phyloP scores from a whole-genome alignment of 1,140 invertebrate genomes.

The Tetragonula clypearis region DNA sequence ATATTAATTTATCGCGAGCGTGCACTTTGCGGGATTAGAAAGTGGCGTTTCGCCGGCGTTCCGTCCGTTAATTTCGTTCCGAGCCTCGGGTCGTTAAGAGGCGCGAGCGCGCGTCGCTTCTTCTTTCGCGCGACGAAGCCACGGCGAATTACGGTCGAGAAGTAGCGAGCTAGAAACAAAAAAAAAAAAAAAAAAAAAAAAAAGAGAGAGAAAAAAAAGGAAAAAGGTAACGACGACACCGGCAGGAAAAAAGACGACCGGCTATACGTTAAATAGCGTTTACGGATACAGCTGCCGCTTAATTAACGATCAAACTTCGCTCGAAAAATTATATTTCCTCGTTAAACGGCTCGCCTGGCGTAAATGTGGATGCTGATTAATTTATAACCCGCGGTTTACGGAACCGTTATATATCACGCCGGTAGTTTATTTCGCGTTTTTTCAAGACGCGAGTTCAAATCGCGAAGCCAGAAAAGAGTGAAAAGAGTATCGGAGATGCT shows the following conservation, averaged over 20 bases:
- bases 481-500: too few relatives aligned
- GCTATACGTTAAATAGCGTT: conserved; percentile 23
- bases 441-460: too few relatives aligned
- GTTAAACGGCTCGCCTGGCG: neutral
- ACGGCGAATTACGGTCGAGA: conserved; percentile 12
- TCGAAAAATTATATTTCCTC: conserved; percentile 17
- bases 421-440: too few relatives aligned
- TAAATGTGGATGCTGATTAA: neutral
- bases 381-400: neutral
- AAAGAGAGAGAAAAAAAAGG: neutral
- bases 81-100: conserved; percentile 12
- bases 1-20: conserved; percentile 40
- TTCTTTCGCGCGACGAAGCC: neutral
- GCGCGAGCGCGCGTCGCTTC: neutral
- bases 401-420: too few relatives aligned
- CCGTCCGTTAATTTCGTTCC: conserved; percentile 26
- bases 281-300: conserved; percentile 20
- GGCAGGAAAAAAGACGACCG: neutral
- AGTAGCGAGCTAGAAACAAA: neutral
- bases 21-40: conserved; percentile 39
- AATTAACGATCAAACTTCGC: conserved; percentile 29
- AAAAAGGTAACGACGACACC: neutral
- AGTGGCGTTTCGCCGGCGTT: neutral
- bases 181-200: neutral
- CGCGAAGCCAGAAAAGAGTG: too few relatives aligned